Conservation (phyloP, 1,140 invertebrate species). For the Conus ventricosus region DNA sequence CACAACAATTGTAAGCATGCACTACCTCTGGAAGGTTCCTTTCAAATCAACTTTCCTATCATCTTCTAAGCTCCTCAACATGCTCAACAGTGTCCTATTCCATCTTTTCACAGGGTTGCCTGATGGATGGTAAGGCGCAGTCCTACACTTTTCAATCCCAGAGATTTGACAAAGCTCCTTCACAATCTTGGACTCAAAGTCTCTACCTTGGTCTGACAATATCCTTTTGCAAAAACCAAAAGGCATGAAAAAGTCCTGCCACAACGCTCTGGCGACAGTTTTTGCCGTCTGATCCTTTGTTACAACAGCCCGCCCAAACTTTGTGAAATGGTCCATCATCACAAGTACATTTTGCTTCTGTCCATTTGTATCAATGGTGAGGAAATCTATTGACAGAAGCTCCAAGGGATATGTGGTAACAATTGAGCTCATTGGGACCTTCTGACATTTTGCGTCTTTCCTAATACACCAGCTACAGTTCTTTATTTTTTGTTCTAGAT, state of each 20-base stretch:
- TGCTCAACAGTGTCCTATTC: constrained; percentile 38
- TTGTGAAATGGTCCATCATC: background rate
- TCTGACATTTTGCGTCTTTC: background rate
- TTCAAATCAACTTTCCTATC: constrained; percentile 30
- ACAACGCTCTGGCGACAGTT: constrained; percentile 1
- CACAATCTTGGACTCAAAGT: constrained; percentile 37
- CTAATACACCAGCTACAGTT: background rate
- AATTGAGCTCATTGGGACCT: background rate
- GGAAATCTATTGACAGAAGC: too few species aligned
- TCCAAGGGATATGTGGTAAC: too few species aligned
- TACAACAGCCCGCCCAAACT: background rate
- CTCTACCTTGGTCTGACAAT: background rate
- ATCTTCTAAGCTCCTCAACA: constrained; percentile 42
- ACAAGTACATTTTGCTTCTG: constrained; percentile 16
- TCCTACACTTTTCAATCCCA: constrained; percentile 37
- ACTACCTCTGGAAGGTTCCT: too few species aligned
- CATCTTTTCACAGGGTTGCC: too few species aligned
- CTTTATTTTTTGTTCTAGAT: background rate
- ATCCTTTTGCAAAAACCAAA: background rate
- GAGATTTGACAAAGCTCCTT: constrained; percentile 43
- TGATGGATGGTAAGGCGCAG: constrained; percentile 1
- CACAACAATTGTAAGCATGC: constrained; percentile 36
- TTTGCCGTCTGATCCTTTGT: constrained; percentile 19
- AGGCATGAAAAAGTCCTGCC: constrained; percentile 12
- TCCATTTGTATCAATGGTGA: background rate